phyloP scores from a whole-genome alignment of 2,888 invertebrate genomes.

The Drosophila parthenogenetica region DNA sequence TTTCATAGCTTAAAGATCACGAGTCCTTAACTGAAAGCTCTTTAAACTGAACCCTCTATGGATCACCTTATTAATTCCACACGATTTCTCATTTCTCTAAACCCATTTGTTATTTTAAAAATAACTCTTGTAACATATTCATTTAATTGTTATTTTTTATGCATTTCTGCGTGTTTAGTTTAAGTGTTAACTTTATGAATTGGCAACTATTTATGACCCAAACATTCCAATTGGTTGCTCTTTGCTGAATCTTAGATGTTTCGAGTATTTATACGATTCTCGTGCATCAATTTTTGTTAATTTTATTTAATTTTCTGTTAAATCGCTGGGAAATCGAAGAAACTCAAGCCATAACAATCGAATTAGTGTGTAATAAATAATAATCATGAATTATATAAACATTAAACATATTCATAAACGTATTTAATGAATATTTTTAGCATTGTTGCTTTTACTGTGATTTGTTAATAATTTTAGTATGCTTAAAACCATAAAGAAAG shows the following conservation, averaged over 20 bases:
- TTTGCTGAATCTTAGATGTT: constrained; percentile 41
- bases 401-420: constrained; percentile 14
- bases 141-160: constrained; percentile 18
- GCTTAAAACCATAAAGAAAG: constrained; percentile 56
- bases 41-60: neutral
- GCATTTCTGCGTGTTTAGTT: constrained; percentile 35
- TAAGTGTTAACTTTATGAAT: constrained; percentile 62
- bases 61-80: neutral
- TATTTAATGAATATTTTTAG: constrained; percentile 52
- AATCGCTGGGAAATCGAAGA: constrained; percentile 13
- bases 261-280: constrained; percentile 1
- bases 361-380: constrained; percentile 32
- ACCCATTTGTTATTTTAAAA: too few relatives aligned
- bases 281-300: neutral
- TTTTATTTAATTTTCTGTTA: constrained; percentile 5
- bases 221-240: constrained; percentile 54
- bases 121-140: too few relatives aligned
- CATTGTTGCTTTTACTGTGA: constrained; percentile 78
- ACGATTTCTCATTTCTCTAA: too few relatives aligned
- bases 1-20: neutral
- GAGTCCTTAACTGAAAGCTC: neutral
- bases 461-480: constrained; percentile 71
- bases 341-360: constrained; percentile 47
- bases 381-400: constrained; percentile 17
- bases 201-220: constrained; percentile 27